Base-by-base conservation (phyloP, 1,140 invertebrate species). In the Samia ricini region DNA sequence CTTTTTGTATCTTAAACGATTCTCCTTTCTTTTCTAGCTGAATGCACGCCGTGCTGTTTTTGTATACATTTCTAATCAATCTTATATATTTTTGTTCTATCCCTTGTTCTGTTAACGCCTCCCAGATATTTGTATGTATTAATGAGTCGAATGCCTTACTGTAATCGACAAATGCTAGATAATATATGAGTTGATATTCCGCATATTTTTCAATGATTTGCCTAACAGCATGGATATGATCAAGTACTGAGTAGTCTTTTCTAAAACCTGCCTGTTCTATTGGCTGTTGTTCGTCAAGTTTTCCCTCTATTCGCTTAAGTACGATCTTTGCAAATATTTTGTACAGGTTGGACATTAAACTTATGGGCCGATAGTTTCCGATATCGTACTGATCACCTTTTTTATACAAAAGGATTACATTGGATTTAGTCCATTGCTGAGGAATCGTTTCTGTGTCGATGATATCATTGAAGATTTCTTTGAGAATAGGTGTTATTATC, bases 311-410 rank as follows among this genome's bases (percentile, higher is more conserved):
- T 4, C 61, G 55, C 10, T 63, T 63, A 20, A 57, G 24, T 63
- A 63, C 36, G 55, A 64, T 36, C 4, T 33, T 52, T 0, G 56
- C 24, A 23, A 64, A 59, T 8, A 54, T 0, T 51, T 78, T 76
- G 21, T 76, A 78, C 6, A 76, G 24, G 24, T 73, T 75, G 0
- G 70, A 72, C 65, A 76, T 76, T 4, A 76, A 62, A 58, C 63
- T 65, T 10, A 65, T 65, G 19, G 59, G 58, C 22, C 63, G 63
- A 18, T 66, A 71, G 29, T 64, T 66, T 56, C 50, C 56, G 12
- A 42, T 58, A 8, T 60, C 20, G 20, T 67, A 57, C 52, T 60
- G 61, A n/a, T 62, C 52, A 20, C 60, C 69, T 57, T 56, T 65
- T 55, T 65, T 75, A 22, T 50, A 67, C 6, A 68, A 29, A 12